Conservation (phyloP, 1,140 invertebrate genomes). For the Heliothis virescens region DNA sequence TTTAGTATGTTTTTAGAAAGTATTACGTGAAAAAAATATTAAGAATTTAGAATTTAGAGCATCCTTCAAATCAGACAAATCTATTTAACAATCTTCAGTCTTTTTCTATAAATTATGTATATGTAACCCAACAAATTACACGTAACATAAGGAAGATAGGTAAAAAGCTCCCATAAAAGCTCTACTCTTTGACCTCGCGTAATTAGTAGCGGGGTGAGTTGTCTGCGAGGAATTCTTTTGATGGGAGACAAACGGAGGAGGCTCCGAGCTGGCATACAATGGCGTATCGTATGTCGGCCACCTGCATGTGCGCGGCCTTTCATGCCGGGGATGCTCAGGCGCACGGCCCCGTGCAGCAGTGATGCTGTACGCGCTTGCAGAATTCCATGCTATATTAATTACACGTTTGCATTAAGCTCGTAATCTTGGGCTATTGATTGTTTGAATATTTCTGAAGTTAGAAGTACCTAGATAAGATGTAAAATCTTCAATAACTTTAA, state of each 20-base stretch:
- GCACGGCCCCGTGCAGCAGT: slow-evolving; percentile 53
- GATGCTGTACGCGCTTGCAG: slow-evolving; percentile 56
- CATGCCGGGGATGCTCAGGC: slow-evolving; percentile 51
- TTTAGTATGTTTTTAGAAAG: too few species aligned
- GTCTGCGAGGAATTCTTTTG: slow-evolving; percentile 84
- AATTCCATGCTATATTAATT: slow-evolving; percentile 27
- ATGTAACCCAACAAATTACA: too few species aligned
- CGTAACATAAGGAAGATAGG: neutral
- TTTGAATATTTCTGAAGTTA: too few species aligned
- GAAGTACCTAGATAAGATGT: too few species aligned
- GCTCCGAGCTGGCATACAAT: slow-evolving; percentile 75
- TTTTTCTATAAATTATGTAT: too few species aligned
- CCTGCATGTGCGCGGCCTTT: slow-evolving; percentile 70
- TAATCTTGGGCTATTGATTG: too few species aligned
- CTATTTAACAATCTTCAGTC: too few species aligned
- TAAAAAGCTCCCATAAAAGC: neutral
- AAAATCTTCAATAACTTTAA: neutral
- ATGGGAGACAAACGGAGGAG: slow-evolving; percentile 81
- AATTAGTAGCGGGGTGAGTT: slow-evolving; percentile 83
- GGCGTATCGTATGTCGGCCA: slow-evolving; percentile 84
- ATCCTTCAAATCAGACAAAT: too few species aligned
- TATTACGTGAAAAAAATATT: too few species aligned
- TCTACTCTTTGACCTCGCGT: slow-evolving; percentile 72
- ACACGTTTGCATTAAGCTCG: neutral
- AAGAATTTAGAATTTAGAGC: too few species aligned